Evolutionary conservation across 1,140 invertebrate species (phyloP).

Genomic region (Leptonema lineaticorne): DNA sequence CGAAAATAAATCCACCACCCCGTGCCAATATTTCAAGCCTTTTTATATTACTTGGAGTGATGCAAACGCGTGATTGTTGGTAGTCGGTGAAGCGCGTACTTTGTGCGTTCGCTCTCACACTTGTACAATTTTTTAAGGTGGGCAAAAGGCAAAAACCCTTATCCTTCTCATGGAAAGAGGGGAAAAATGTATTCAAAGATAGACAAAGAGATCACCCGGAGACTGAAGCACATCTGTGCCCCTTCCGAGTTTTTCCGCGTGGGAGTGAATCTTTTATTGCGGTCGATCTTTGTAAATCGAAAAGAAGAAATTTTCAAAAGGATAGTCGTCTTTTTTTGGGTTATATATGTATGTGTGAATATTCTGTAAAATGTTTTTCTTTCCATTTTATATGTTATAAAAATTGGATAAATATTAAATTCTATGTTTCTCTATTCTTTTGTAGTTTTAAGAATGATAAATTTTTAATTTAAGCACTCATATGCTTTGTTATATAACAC

Average conservation of each 20-base stretch:
- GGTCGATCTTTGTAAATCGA: slow-evolving; percentile 24
- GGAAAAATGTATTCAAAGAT: slow-evolving; percentile 30
- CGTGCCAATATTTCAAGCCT: slow-evolving; percentile 27
- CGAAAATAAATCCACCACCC: slow-evolving; percentile 2
- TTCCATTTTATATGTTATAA: not conserved
- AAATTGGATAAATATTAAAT: no score
- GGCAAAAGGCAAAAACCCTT: not conserved
- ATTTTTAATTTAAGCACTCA: no score
- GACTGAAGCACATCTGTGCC: slow-evolving; percentile 18
- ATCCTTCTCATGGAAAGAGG: not conserved
- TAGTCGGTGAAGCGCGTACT: not conserved
- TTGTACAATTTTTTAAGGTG: not conserved
- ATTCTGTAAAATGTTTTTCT: not conserved
- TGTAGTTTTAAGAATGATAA: not conserved
- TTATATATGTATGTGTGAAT: not conserved
- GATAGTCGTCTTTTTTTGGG: not conserved
- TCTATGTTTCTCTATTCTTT: not conserved
- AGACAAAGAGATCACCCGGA: slow-evolving; percentile 22
- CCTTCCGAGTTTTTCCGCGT: not conserved
- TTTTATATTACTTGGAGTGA: slow-evolving; percentile 25
- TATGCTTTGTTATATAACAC: no score
- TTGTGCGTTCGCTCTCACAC: not conserved
- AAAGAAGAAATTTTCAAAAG: not conserved
- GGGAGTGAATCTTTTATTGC: slow-evolving; percentile 25
- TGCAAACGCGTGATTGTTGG: not conserved